Base-by-base conservation (phyloP, 2,888 invertebrate species). In the Lysandra coridon region DNA sequence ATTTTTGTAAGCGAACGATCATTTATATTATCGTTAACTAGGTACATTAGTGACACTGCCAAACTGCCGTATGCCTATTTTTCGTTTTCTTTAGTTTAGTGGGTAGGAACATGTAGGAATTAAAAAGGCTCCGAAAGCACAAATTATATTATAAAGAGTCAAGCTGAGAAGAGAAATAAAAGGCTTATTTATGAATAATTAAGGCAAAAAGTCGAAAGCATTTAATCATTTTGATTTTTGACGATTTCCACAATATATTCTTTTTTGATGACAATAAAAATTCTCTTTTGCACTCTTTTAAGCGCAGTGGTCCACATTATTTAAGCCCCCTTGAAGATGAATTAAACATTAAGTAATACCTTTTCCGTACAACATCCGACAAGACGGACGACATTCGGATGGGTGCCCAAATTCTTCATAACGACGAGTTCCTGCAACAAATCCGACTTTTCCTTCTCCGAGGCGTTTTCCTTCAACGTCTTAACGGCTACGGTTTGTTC, bases 391-490 rank as follows among this genome's bases (percentile, higher is more conserved):
- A 99, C 98, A 87, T 99, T 98, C 0, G 97, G 97, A 94, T 99
- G 99, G 0, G 97, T 97, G 77, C 98, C 98, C 80, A 99, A 93
- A 87, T 97, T 97, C 92, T 98, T 98, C 98, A 99, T 98, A 53
- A 99, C 98, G 85, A 97, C 95, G 53, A 99, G 91, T 88, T 99
- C 99, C 78, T 98, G 97, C 0, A 98, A 89, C n/a, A 99, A 94
- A 89, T 99, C 99, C 60, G 96, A 95, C 83, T 97, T 96, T 88
- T 98, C 98, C 79, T 97, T 96, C 87, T 98, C 98, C 0, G 97
- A 97, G 0, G 98, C 98, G 85, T 98, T 98, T 89, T 98, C 98
- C 92, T 98, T 98, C n/a, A 98, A 94, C 0, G 98, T 99, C 92
- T 99, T 99, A 64, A 99, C 98, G 17, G 99, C 99, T 0, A 99